A percentile compares a stretch with the other conserved stretches of the same genome.
Evolutionary conservation across 2,888 invertebrate species (phyloP).

Genomic region (Campaea margaritaria): DNA sequence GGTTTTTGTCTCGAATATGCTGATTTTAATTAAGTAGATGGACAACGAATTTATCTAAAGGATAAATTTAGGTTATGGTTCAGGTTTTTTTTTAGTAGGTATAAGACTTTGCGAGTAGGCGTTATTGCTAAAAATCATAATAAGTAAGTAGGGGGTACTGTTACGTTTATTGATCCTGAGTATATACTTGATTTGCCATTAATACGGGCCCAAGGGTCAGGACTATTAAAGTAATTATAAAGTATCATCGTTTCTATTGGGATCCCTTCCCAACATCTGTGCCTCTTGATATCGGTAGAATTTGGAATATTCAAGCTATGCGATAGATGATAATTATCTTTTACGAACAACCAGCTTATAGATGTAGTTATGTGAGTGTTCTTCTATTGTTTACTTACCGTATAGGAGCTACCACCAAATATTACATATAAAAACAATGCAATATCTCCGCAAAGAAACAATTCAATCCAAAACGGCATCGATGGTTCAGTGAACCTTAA

Average conservation of each 20-base stretch:
- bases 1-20: too few species aligned
- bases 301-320: slow-evolving; percentile 4
- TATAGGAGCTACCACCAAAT: not conserved
- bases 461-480: not conserved
- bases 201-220: not conserved
- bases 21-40: not conserved
- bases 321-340: too few species aligned
- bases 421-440: not conserved
- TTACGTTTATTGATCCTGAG: too few species aligned
- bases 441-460: not conserved
- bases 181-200: not conserved
- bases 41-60: too few species aligned
- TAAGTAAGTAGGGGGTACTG: too few species aligned
- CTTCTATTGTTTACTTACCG: not conserved
- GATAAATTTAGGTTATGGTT: too few species aligned
- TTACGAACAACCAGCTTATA: too few species aligned
- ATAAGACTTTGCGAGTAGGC: too few species aligned
- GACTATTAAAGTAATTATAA: slow-evolving; percentile 10
- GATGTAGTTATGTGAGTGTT: too few species aligned
- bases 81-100: too few species aligned
- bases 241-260: slow-evolving; percentile 8
- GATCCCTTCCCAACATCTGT: slow-evolving; percentile 14
- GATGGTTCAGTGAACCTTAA: not conserved
- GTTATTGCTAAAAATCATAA: too few species aligned
- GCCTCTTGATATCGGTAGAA: slow-evolving; percentile 5